These are phyloP conservation scores for Cyprinodon tularosa DNA, from an alignment of 2,113 vertebrate genomes.

Conservation along the genomic window DNA sequence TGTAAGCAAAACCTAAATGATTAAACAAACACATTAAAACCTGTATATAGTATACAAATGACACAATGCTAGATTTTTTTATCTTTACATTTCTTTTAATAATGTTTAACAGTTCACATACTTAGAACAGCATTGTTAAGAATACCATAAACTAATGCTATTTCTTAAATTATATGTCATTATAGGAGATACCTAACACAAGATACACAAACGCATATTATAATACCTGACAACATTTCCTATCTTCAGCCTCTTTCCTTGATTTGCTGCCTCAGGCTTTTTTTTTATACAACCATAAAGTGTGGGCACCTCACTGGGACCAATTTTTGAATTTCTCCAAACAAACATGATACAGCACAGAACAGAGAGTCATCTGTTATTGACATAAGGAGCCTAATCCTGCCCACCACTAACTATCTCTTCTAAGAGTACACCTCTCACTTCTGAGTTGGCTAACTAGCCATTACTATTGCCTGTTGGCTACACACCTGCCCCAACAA, in stretches of 20 bases:
- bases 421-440: slow-evolving; percentile 68
- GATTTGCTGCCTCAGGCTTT: slow-evolving; percentile 49
- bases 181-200: background rate
- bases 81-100: background rate
- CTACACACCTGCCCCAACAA: slow-evolving; percentile 79
- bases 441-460: slow-evolving; percentile 73
- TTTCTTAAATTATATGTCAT: background rate
- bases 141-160: background rate
- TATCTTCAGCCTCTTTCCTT: slow-evolving; percentile 36
- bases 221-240: slow-evolving; percentile 47
- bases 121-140: background rate
- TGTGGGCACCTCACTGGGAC: slow-evolving; percentile 69
- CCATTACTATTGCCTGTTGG: slow-evolving; percentile 73
- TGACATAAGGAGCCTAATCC: slow-evolving; percentile 69
- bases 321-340: slow-evolving; percentile 68
- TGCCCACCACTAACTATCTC: slow-evolving; percentile 66
- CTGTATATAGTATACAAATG: background rate
- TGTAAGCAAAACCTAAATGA: no score
- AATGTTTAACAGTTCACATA: background rate
- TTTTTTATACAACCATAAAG: slow-evolving; percentile 39
- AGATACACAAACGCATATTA: background rate
- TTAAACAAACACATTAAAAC: no score
- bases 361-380: slow-evolving; percentile 65
- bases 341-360: slow-evolving; percentile 41
- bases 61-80: background rate